Percentiles rank a stretch among this genome's conserved stretches.
phyloP scores from a whole-genome alignment of 2,888 invertebrate genomes.

The Belgica antarctica region DNA sequence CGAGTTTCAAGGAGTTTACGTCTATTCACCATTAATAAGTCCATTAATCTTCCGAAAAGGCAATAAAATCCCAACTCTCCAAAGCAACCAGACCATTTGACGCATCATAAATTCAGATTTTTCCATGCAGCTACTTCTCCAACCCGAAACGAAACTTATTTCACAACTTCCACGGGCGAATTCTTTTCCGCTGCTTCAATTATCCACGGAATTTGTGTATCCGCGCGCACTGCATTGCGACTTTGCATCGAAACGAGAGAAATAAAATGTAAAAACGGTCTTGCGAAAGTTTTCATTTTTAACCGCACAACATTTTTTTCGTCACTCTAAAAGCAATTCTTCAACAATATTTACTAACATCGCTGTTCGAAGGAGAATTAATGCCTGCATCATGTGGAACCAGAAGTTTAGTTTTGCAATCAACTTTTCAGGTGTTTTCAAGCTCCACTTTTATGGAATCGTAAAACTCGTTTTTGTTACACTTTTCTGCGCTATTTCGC shows the following conservation, averaged over 20 bases:
- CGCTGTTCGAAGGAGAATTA: slow-evolving; percentile 12
- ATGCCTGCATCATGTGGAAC: slow-evolving; percentile 7
- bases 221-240: background rate
- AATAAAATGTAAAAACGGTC: slow-evolving; percentile 12
- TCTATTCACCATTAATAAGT: too few species aligned
- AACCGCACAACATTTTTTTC: slow-evolving; percentile 17
- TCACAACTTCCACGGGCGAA: background rate
- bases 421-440: slow-evolving; percentile 30
- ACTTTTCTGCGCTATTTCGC: slow-evolving; percentile 5
- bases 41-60: too few species aligned
- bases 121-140: too few species aligned
- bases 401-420: slow-evolving; percentile 13
- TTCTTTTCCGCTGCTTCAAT: background rate
- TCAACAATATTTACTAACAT: background rate
- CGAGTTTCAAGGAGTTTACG: too few species aligned
- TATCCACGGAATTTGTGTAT: background rate
- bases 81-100: too few species aligned
- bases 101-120: too few species aligned
- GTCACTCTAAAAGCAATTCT: slow-evolving; percentile 3
- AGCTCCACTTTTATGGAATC: background rate
- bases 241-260: too few species aligned
- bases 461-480: slow-evolving; percentile 33
- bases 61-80: too few species aligned
- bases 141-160: background rate
- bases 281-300: background rate